Base-by-base conservation (phyloP, 2,888 invertebrate genomes). In the Zhuqinia jingwanae region DNA sequence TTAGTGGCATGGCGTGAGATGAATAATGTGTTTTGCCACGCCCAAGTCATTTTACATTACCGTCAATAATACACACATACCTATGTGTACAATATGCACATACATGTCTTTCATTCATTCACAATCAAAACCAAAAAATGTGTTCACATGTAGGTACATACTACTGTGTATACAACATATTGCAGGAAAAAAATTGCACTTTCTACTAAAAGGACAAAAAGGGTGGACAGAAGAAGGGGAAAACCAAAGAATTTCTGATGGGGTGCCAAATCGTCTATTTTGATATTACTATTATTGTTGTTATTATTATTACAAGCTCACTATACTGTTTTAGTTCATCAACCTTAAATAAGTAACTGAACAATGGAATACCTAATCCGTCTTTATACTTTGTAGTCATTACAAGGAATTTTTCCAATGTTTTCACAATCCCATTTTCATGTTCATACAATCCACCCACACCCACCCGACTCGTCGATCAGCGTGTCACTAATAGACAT, bases 11-110 rank as follows among this genome's bases (percentile, higher is more conserved):
- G n/a, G 83, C 77, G 83, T 83, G 83, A 65, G 65, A 17, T 73
- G 42, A 47, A 83, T 77, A 63, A 83, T 65, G 63, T 65, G 63
- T 65, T 82, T 68, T 68, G 77, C 83, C 83, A 83, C 83, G 83
- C 83, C 83, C 83, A 76, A 65, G 76, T 75, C 65, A 27, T 70
- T 22, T 30, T 75, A 27, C 75, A 75, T 75, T 75, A 75, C 75
- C 30, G 30, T 75, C 75, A 75, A 53, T 53, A 75, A 53, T 36
- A 36, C 3, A 36, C 3, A 36, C 36, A 36, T 36, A 36, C 36
- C 36, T 56, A 70, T 68, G n/a, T n/a, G n/a, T n/a, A n/a, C n/a
- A n/a, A n/a, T n/a, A n/a, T 70, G 47, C 50, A 10, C 2, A 2
- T 22, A n/a, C 11, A 8, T n/a, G 75, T n/a, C n/a, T n/a, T n/a